A percentile compares a stretch with the other conserved stretches of the same genome.
These are phyloP conservation scores for Mesoligia furuncula DNA, from an alignment of 2,888 invertebrate genomes.

Conservation along the genomic window DNA sequence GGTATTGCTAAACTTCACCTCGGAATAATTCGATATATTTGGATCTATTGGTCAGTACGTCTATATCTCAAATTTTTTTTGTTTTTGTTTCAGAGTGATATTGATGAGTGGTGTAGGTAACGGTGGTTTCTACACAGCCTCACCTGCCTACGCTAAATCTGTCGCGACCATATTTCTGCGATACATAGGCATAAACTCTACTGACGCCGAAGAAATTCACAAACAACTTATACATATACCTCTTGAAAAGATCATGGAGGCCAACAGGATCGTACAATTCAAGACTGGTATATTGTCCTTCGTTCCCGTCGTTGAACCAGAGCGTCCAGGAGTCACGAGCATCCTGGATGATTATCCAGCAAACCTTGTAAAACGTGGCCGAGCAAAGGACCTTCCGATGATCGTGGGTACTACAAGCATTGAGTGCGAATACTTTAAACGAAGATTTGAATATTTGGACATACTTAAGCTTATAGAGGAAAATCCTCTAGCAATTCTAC, in stretches of 20 bases:
- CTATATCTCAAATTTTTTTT: conserved; percentile 59
- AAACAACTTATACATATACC: conserved; percentile 60
- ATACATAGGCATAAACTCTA: conserved; percentile 78
- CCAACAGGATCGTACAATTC: conserved; percentile 57
- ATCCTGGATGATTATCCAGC: conserved; percentile 71
- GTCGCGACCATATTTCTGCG: conserved; percentile 67
- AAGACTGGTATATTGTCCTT: conserved; percentile 60
- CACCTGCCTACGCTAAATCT: conserved; percentile 60
- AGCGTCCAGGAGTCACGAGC: conserved; percentile 57
- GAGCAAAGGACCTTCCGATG: conserved; percentile 66
- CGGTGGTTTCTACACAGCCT: conserved; percentile 58
- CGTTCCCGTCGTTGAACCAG: conserved; percentile 67
- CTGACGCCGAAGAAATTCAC: conserved; percentile 64
- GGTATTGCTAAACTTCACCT: conserved; percentile 46
- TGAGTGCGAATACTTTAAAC: conserved; percentile 56
- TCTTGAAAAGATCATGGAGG: conserved; percentile 71
- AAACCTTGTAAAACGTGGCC: conserved; percentile 64
- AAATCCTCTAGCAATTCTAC: conserved; percentile 69
- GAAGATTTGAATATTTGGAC: conserved; percentile 38
- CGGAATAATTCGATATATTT: not conserved
- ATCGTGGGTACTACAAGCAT: conserved; percentile 62
- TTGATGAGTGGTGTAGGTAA: conserved; percentile 65
- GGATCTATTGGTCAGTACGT: not conserved
- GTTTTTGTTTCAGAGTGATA: conserved; percentile 59
- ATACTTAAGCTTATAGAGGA: conserved; percentile 25